Conservation (phyloP, 1,140 invertebrate genomes). For the Anagrus nilaparvatae region DNA sequence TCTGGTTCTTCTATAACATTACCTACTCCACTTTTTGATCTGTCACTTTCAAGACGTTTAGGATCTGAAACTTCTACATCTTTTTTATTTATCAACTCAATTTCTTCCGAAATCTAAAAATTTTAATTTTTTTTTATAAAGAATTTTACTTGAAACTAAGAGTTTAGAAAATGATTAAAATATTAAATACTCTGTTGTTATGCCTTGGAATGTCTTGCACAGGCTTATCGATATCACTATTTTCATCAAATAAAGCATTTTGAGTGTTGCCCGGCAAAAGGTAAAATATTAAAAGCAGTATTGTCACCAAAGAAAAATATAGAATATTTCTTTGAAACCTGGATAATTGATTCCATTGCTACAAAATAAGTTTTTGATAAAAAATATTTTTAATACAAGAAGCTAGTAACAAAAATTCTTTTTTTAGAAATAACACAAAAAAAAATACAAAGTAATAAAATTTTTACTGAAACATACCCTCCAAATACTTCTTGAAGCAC, state of each 20-base stretch:
- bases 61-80: neutral
- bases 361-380: constrained; percentile 15
- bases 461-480: constrained; percentile 29
- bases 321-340: constrained; percentile 67
- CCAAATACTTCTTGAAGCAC: constrained; percentile 38
- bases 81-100: constrained; percentile 9
- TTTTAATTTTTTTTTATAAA: constrained; percentile 11
- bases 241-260: constrained; percentile 23
- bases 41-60: constrained; percentile 12
- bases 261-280: constrained; percentile 37
- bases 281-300: constrained; percentile 47
- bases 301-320: constrained; percentile 47
- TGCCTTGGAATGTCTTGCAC: constrained; percentile 31
- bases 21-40: constrained; percentile 17
- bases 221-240: constrained; percentile 26
- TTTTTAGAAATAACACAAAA: constrained; percentile 1
- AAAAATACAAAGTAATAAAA: neutral
- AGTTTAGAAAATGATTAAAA: constrained; percentile 11
- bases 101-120: constrained; percentile 23
- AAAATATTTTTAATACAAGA: neutral
- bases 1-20: constrained; percentile 38
- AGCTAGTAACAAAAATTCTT: constrained; percentile 1
- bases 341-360: constrained; percentile 79
- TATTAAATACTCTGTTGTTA: constrained; percentile 21
- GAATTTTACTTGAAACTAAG: constrained; percentile 14